Evolutionary conservation across 2,113 vertebrate species (phyloP).

Genomic region (Rhagologus leucostigma): DNA sequence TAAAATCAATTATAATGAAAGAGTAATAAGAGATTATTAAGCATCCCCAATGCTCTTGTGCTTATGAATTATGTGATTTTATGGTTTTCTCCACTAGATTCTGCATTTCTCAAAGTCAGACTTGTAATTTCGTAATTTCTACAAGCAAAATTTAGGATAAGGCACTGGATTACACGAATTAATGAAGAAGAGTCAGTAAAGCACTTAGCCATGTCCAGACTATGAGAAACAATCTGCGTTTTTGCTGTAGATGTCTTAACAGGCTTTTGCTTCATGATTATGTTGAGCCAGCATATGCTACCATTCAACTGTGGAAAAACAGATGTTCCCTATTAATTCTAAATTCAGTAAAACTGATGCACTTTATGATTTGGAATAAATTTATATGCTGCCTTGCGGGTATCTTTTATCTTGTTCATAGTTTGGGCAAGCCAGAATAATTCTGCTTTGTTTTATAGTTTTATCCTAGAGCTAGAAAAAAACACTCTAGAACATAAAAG

Average conservation of each 20-base stretch:
- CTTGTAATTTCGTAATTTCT: not conserved
- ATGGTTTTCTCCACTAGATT: not conserved
- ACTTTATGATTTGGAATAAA: slow-evolving; percentile 30
- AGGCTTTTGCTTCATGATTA: not conserved
- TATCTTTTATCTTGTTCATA: not conserved
- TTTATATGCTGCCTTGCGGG: not conserved
- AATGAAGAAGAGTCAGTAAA: not conserved
- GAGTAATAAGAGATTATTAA: not conserved
- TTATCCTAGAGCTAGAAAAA: not conserved
- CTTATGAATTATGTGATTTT: not conserved
- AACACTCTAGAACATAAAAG: not conserved
- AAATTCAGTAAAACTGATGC: slow-evolving; percentile 20
- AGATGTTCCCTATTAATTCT: slow-evolving; percentile 33
- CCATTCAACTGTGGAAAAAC: not conserved
- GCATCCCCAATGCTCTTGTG: not conserved
- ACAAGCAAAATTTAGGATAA: not conserved
- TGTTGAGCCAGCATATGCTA: not conserved
- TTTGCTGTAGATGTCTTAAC: not conserved
- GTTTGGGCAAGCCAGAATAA: not conserved
- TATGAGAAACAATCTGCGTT: not conserved
- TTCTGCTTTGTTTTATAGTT: not conserved
- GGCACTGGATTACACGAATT: not conserved
- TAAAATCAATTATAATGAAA: not conserved
- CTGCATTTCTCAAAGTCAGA: not conserved
- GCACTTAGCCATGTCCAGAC: not conserved